A percentile compares a stretch with the other conserved stretches of the same genome.
phyloP scores from a whole-genome alignment of 2,888 invertebrate species.

The Lycia hirtaria region DNA sequence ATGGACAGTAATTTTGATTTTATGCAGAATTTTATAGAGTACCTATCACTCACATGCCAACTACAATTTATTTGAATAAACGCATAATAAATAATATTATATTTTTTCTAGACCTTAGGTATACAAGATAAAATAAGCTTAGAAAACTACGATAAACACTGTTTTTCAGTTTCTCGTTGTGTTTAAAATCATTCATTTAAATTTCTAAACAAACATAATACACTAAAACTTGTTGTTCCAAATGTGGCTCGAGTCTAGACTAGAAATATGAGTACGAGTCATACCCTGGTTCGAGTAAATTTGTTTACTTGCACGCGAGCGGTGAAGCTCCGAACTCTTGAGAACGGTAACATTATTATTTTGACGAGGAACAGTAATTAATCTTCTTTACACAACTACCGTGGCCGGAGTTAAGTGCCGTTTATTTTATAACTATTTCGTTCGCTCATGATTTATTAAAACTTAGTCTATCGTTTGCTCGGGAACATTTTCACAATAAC shows the following conservation, averaged over 20 bases:
- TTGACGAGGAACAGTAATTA: constrained; percentile 26
- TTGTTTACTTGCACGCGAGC: constrained; percentile 8
- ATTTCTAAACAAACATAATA: background rate
- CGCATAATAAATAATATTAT: no score
- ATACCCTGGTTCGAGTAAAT: background rate
- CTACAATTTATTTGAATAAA: no score
- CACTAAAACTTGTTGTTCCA: background rate
- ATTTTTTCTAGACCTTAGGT: background rate
- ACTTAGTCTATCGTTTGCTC: background rate
- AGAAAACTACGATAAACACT: no score
- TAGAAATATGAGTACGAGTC: background rate
- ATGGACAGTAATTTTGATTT: no score
- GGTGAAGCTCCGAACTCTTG: constrained; percentile 13
- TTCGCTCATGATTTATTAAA: constrained; percentile 17
- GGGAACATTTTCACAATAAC: background rate
- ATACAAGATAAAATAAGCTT: no score
- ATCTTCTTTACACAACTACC: constrained; percentile 30
- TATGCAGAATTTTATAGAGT: no score
- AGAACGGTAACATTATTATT: constrained; percentile 26
- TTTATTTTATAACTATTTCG: constrained; percentile 28
- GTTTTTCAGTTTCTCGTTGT: no score
- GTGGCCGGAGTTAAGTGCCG: constrained; percentile 25
- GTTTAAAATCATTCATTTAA: no score
- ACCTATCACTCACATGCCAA: no score
- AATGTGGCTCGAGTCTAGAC: background rate